Evolutionary conservation across 2,888 invertebrate genomes (phyloP).

Genomic region (Phania funesta): DNA sequence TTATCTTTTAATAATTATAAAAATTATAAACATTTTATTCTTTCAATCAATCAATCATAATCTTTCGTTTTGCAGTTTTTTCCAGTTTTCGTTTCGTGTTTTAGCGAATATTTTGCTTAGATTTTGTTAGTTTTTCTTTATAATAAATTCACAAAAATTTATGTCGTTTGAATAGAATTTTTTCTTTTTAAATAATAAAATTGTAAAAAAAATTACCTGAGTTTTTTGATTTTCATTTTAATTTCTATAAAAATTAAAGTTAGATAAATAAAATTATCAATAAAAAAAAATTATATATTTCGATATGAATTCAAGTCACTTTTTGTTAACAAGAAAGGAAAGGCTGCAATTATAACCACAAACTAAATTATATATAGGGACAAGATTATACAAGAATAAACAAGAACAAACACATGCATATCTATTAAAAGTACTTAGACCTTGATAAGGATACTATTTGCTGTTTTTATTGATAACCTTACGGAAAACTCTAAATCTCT

Average conservation of each 20-base stretch:
- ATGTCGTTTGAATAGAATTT: not conserved
- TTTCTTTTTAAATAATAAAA: constrained; percentile 38
- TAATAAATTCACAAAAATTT: not conserved
- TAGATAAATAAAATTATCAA: constrained; percentile 1
- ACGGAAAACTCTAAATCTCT: too few species aligned
- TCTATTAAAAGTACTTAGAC: too few species aligned
- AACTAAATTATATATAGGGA: constrained; percentile 29
- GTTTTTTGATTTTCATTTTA: constrained; percentile 19
- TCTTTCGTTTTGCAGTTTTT: too few species aligned
- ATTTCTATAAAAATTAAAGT: not conserved
- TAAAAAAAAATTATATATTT: constrained; percentile 4
- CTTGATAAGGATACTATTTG: too few species aligned
- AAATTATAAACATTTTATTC: too few species aligned
- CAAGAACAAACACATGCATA: not conserved
- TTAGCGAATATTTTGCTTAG: too few species aligned
- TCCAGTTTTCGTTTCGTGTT: too few species aligned
- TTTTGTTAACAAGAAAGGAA: constrained; percentile 31
- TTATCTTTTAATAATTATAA: too few species aligned
- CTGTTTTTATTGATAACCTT: too few species aligned
- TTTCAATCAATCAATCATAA: too few species aligned
- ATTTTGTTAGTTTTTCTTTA: not conserved
- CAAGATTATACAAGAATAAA: constrained; percentile 46
- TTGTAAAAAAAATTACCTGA: constrained; percentile 55
- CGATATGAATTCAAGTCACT: constrained; percentile 27
- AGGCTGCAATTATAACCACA: constrained; percentile 62